Base-by-base conservation (phyloP, 2,113 vertebrate species). In the Charina bottae region DNA sequence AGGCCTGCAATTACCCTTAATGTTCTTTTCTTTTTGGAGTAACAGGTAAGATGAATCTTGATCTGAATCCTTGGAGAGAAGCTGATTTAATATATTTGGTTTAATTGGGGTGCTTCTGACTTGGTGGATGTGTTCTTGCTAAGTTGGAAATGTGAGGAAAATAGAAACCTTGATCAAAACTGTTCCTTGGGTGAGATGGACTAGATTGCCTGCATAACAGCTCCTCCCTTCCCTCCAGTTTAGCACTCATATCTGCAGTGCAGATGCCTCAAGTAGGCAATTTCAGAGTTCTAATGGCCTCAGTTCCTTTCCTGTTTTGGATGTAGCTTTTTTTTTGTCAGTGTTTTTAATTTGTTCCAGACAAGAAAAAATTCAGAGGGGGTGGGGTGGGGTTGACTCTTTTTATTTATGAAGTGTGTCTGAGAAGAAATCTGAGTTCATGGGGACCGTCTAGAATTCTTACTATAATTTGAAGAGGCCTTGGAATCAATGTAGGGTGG, bases 1-100 rank as follows among this genome's bases (percentile, higher is more conserved):
- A 89, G 56, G 21, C 23, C n/a, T 64, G 42, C 46, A 55, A 12
- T 23, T 37, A 23, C 60, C 53, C n/a, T 42, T 89, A 26, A 62
- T 42, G 15, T 83, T 92, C 37, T 90, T 83, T 90, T 78, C 37
- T 6, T 92, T 78, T 92, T 21, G 88, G 86, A 49, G 42, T 19
- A 46, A 60, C 87, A 83, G 58, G 83, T 86, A 85, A 84, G 49
- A 6, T 28, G 58, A 21, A 28, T 89, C 8, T 83, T 62, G n/a
- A 12, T 49, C 6, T 42, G 55, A 64, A 23, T 64, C 53, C 49
- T 64, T 62, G 78, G 87, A 59, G 33, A 68, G 84, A 83, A 84
- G 56, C 91, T 85, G 62, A 83, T 84, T 84, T 60, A 89, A 89
- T 26, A 58, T 33, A 8, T 42, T 24, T 56, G 87, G 42, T 89